These are phyloP conservation scores for Oryctes rhinoceros DNA, from an alignment of 1,140 invertebrate species.

Conservation along the genomic window DNA sequence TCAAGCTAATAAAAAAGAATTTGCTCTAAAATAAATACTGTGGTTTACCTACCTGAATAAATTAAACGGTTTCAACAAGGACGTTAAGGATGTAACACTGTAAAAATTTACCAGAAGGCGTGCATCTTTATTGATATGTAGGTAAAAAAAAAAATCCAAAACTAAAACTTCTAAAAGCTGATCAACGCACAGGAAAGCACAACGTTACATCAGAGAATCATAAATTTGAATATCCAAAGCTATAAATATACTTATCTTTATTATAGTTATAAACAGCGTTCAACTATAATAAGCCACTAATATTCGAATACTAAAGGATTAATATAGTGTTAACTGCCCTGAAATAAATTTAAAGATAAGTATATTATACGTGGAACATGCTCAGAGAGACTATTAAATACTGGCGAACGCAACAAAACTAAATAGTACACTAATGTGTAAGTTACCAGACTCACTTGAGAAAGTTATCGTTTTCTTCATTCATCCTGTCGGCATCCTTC, in stretches of 20 bases:
- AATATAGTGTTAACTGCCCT: neutral
- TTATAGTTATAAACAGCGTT: neutral
- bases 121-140: conserved; percentile 7
- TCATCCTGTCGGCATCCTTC: conserved; percentile 93
- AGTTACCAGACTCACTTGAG: conserved; percentile 72
- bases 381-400: neutral
- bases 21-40: neutral
- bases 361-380: neutral
- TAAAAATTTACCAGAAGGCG: conserved; percentile 37
- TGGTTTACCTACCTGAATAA: conserved; percentile 73
- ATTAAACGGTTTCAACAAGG: conserved; percentile 68
- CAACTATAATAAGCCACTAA: neutral
- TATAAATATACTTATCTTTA: conserved; percentile 12
- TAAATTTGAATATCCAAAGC: neutral
- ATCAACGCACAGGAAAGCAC: neutral
- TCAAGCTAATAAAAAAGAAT: neutral
- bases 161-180: neutral
- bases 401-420: neutral
- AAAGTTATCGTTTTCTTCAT: conserved; percentile 93
- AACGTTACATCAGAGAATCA: neutral
- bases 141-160: neutral
- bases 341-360: conserved; percentile 3
- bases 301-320: neutral
- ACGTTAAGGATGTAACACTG: conserved; percentile 12
- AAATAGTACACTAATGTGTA: neutral